A percentile compares a stretch with the other conserved stretches of the same genome.
Evolutionary conservation across 2,797 vertebrate species (phyloP).

Genomic region (Falco columbarius): DNA sequence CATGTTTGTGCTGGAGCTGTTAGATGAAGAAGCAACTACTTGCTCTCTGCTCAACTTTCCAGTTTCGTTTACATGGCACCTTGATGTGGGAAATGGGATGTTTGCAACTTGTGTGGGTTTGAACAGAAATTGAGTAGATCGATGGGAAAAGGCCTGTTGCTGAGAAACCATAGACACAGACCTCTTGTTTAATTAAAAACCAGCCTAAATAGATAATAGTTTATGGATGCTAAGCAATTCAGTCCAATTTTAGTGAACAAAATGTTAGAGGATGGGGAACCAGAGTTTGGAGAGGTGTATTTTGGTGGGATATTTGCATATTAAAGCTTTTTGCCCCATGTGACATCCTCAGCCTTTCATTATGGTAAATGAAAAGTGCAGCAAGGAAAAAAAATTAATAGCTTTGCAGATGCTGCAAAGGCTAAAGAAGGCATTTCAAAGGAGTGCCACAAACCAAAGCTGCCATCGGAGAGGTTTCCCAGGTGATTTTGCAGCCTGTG

Average conservation of each 20-base stretch:
- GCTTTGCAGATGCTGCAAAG: neutral
- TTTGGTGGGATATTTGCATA: neutral
- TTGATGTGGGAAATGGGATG: neutral
- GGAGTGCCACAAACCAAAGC: slow-evolving; percentile 53
- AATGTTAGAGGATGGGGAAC: neutral
- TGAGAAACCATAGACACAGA: neutral
- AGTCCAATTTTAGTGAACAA: neutral
- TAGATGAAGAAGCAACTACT: neutral
- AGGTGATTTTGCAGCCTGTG: neutral
- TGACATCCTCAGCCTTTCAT: slow-evolving; percentile 51
- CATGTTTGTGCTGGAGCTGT: neutral
- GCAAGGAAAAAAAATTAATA: slow-evolving; percentile 63
- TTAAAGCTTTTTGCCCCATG: neutral
- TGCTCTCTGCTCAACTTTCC: neutral
- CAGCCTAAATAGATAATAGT: neutral
- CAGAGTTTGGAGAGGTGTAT: neutral
- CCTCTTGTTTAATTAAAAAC: neutral
- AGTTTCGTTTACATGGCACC: neutral
- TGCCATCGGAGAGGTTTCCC: slow-evolving; percentile 59
- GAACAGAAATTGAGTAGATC: neutral
- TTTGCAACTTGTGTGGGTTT: neutral
- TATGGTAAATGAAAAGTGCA: slow-evolving; percentile 50
- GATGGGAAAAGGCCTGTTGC: neutral
- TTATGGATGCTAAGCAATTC: neutral
- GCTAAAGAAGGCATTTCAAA: neutral